phyloP scores from a whole-genome alignment of 2,113 vertebrate genomes.

The Capra hircus region DNA sequence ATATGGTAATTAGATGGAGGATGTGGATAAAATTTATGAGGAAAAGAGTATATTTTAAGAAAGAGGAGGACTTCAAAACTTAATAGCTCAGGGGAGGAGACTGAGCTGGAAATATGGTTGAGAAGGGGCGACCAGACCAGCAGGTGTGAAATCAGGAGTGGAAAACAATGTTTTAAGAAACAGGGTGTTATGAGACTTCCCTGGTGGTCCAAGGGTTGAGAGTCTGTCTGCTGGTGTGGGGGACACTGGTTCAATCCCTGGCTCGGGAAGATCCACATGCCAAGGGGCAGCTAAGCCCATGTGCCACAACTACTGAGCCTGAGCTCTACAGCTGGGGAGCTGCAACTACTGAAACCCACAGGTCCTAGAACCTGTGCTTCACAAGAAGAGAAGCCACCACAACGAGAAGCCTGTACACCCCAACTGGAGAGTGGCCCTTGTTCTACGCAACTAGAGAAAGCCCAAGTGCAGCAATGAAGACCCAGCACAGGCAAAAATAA shows the following conservation, averaged over 20 bases:
- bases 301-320: not conserved
- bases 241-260: not conserved
- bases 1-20: not conserved
- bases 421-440: not conserved
- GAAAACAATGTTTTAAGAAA: not conserved
- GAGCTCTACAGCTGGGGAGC: not conserved
- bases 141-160: not conserved
- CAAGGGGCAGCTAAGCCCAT: rapidly evolving
- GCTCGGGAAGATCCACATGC: not conserved
- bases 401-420: not conserved
- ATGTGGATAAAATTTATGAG: not conserved
- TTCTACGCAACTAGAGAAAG: not conserved
- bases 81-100: not conserved
- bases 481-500: not conserved
- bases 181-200: not conserved
- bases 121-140: not conserved
- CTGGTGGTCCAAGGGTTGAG: not conserved
- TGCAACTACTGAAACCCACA: not conserved
- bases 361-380: not conserved
- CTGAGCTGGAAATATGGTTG: not conserved
- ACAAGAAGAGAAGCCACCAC: not conserved
- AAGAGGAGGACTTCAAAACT: not conserved
- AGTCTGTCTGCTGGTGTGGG: not conserved
- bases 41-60: not conserved
- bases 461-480: not conserved